Conservation (phyloP, 2,888 invertebrate species). For the Prosapia bicincta region DNA sequence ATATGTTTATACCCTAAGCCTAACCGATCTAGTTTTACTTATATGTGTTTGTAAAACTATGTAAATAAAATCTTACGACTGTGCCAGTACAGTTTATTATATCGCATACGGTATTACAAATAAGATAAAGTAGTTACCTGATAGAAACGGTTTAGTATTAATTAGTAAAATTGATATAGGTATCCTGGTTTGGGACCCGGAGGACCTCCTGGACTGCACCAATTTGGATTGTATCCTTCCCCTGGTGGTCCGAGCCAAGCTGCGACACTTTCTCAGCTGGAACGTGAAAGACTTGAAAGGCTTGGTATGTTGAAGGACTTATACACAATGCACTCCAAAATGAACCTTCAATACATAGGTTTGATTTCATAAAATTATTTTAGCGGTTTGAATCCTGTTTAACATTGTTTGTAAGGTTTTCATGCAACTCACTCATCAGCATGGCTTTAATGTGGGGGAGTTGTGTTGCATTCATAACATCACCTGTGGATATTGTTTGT, state of each 20-base stretch:
- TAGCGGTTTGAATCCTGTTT: not conserved
- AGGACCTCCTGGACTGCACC: constrained; percentile 56
- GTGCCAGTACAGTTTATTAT: no score
- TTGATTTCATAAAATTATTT: not conserved
- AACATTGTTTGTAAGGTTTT: not conserved
- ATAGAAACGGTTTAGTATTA: no score
- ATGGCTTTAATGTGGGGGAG: not conserved
- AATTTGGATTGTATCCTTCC: constrained; percentile 61
- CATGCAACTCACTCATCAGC: not conserved
- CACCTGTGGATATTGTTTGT: not conserved
- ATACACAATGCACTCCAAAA: constrained; percentile 2
- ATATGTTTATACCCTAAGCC: no score
- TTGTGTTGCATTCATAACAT: not conserved
- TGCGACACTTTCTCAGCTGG: constrained; percentile 78
- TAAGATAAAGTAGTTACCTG: no score
- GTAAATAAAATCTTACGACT: no score
- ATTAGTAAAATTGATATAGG: no score
- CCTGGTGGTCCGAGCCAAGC: constrained; percentile 48
- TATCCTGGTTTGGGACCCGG: constrained; percentile 45
- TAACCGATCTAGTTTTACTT: no score
- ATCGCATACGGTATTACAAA: no score
- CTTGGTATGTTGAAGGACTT: constrained; percentile 55
- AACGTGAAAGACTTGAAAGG: constrained; percentile 81
- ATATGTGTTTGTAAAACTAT: no score
- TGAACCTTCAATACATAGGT: not conserved